Percentiles rank a stretch among this genome's conserved stretches.
These are phyloP conservation scores for Loriculus beryllinus DNA, from an alignment of 2,797 vertebrate species.

Conservation along the genomic window DNA sequence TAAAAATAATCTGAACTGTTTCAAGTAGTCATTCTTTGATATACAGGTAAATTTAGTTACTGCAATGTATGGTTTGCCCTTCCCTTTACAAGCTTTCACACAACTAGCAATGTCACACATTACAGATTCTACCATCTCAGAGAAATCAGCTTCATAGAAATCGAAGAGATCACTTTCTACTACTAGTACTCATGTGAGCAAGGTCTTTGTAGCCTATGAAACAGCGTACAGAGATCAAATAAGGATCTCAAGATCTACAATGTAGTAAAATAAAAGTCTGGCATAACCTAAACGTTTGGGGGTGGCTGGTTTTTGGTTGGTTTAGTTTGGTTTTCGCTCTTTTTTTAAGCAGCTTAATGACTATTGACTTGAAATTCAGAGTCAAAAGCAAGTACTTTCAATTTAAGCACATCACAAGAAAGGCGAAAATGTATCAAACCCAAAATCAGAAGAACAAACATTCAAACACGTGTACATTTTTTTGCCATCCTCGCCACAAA, in stretches of 20 bases:
- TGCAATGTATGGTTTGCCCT: not conserved
- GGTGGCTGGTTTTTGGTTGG: accelerated
- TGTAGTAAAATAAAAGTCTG: not conserved
- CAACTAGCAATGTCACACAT: not conserved
- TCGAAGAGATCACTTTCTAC: not conserved
- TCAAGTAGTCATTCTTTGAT: not conserved
- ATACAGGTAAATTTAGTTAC: not conserved
- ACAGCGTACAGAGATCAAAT: not conserved
- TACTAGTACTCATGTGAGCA: not conserved
- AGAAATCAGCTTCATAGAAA: not conserved
- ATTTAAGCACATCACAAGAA: not conserved
- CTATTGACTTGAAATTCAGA: not conserved
- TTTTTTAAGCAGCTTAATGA: not conserved
- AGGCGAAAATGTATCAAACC: accelerated
- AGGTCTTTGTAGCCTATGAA: not conserved
- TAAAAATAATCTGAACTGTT: not conserved
- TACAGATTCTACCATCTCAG: not conserved
- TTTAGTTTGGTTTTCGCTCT: not conserved
- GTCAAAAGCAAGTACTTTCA: not conserved
- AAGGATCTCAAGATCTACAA: not conserved
- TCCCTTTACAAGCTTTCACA: not conserved
- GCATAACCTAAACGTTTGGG: not conserved
- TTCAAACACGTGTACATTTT: accelerated
- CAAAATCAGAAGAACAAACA: not conserved
- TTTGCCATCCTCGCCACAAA: not conserved